A percentile compares a stretch with the other conserved stretches of the same genome.
Evolutionary conservation across 2,113 vertebrate genomes (phyloP).

Genomic region (Lasiurus borealis): DNA sequence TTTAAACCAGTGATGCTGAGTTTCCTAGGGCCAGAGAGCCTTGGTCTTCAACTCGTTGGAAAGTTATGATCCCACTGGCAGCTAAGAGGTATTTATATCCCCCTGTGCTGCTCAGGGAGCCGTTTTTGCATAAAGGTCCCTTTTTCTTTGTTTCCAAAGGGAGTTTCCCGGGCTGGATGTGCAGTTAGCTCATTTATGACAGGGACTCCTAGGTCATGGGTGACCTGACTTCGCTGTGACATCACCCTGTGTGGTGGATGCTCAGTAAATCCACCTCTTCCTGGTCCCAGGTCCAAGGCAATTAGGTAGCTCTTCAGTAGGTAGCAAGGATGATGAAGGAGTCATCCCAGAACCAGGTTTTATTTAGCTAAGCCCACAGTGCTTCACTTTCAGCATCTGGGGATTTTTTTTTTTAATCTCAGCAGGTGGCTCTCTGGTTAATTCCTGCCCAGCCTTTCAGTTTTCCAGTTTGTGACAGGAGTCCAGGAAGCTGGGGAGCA

Average conservation of each 20-base stretch:
- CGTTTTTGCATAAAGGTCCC: not conserved
- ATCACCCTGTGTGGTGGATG: not conserved
- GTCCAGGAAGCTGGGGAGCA: constrained; percentile 42
- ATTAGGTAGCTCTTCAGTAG: not conserved
- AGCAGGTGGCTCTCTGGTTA: constrained; percentile 6
- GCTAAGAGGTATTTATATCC: constrained; percentile 84
- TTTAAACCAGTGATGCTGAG: not conserved
- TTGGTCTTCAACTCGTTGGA: not conserved
- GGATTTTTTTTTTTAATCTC: constrained; percentile 9
- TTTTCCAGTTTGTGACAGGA: not conserved
- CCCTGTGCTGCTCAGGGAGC: not conserved
- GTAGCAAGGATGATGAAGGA: no score
- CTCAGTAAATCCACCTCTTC: not conserved
- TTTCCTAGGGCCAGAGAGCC: not conserved
- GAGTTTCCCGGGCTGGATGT: not conserved
- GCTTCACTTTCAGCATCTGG: not conserved
- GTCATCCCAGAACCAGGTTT: not conserved
- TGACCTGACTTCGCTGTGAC: not conserved
- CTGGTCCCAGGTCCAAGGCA: constrained; percentile 6
- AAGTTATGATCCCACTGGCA: not conserved
- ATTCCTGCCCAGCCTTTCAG: constrained; percentile 14
- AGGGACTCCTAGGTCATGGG: not conserved
- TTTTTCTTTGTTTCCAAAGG: constrained; percentile 42
- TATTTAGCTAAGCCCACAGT: not conserved
- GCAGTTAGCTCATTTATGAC: constrained; percentile 48